Evolutionary conservation across 2,888 invertebrate genomes (phyloP), one percentile per base, ranked within the genome.

Genomic region (Dexiosoma caninum): DNA sequence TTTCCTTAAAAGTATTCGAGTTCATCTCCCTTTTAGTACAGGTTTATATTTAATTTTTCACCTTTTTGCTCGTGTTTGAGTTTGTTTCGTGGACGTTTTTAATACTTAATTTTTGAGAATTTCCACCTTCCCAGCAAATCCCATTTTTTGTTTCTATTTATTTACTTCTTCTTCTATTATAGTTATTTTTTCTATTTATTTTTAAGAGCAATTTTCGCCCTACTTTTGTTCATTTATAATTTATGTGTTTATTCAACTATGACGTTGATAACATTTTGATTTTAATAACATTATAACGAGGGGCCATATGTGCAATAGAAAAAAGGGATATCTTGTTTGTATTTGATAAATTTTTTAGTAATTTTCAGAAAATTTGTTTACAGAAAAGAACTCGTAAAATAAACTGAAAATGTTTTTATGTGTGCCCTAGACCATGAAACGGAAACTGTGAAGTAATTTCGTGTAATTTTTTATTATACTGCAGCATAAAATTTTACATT

Each of bases 221-320:
- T 5, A 10, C 46, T 19, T 19, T 9, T 44, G 8, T 59, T 19
- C 12, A 19, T 44, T 12, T 19, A 16, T 32, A 60, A 32, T 23
- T 32, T 60, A 32, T 70, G 42, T 59, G 16, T 60, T 49, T 69
- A 59, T 60, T 77, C 30, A 37, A 42, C 27, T 51, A 57, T 57
- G 49, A 49, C 32, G 49, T 64, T 77, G 64, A 42, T 57, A 66
- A 42, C 23, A 59, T 51, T 59, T 59, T 59, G 42, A 40, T 66
- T 78, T 51, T 77, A 66, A 66, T 59, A 59, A 23, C 42, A 64
- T 66, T 71, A 59, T 32, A 64, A 60, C 60, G 53, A 55, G 10
- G 8, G 2, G 6, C 30, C 42, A 57, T 32, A 23, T 60, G 51
- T 69, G 55, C 19, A 4, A 21, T 6, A 23, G 7, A 16, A n/a